phyloP scores from a whole-genome alignment of 1,140 invertebrate species.

The Atta texana region DNA sequence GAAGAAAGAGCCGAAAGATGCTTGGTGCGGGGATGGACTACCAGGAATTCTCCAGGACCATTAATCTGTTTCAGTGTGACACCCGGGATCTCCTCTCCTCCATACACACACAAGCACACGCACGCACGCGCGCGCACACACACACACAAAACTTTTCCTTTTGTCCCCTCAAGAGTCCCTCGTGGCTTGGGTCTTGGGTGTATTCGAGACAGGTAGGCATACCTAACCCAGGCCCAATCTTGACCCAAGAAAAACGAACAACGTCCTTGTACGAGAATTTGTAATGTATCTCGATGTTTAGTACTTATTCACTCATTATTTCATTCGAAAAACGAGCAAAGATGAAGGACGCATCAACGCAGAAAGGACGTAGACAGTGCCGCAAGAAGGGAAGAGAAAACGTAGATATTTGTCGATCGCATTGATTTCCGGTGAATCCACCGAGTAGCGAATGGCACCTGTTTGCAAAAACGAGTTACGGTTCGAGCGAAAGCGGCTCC shows the following conservation, averaged over 20 bases:
- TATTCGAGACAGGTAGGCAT: constrained; percentile 73
- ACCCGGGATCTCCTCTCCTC: constrained; percentile 73
- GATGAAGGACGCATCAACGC: too few species aligned
- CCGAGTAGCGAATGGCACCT: constrained; percentile 17
- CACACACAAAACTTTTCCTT: constrained; percentile 7
- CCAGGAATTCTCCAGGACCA: constrained; percentile 84
- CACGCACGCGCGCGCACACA: background rate
- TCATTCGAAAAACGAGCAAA: background rate
- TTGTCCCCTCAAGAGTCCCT: constrained; percentile 34
- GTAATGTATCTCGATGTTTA: constrained; percentile 45
- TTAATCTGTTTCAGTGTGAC: constrained; percentile 85
- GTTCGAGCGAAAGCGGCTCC: constrained; percentile 10
- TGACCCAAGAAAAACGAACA: constrained; percentile 74
- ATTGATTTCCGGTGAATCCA: background rate
- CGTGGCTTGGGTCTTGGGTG: background rate
- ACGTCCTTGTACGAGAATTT: constrained; percentile 73
- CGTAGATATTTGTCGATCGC: background rate
- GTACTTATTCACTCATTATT: background rate
- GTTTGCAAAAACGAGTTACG: constrained; percentile 40
- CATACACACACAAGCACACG: background rate
- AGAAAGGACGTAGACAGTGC: background rate
- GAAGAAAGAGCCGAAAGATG: constrained; percentile 58
- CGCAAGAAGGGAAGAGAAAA: background rate
- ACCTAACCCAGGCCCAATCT: constrained; percentile 61
- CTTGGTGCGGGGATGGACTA: constrained; percentile 78